A percentile compares a stretch with the other conserved stretches of the same genome.
Conservation (phyloP, 2,113 vertebrate species). For the Gorilla gorilla region DNA sequence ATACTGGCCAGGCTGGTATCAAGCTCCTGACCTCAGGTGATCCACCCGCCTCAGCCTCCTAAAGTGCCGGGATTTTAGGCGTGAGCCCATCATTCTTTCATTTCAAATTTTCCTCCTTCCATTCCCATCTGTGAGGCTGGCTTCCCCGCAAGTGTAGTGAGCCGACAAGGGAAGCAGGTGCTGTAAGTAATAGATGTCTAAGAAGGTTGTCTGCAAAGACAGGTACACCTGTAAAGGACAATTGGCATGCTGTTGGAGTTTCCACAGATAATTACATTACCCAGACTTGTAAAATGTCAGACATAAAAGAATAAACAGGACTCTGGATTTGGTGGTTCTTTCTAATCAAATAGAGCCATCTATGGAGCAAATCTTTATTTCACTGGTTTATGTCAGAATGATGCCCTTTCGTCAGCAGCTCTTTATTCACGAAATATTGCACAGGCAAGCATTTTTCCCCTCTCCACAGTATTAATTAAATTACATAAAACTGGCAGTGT, state of each 20-base stretch:
- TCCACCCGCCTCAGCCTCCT: too few relatives aligned
- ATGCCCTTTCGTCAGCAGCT: constrained; percentile 61
- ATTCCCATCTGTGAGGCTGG: neutral
- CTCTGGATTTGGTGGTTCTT: constrained; percentile 53
- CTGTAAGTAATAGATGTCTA: constrained; percentile 28
- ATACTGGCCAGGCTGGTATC: too few relatives aligned
- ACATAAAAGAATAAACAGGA: constrained; percentile 72
- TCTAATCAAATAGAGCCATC: constrained; percentile 64
- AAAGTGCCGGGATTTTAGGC: too few relatives aligned
- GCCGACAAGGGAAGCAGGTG: constrained; percentile 28
- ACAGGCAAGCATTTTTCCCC: constrained; percentile 57
- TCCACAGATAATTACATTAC: constrained; percentile 73
- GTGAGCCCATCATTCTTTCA: neutral
- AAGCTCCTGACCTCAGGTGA: too few relatives aligned
- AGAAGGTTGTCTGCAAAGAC: constrained; percentile 64
- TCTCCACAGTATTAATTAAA: constrained; percentile 71
- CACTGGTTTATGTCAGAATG: constrained; percentile 63
- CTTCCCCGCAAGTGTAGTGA: neutral
- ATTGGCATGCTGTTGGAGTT: constrained; percentile 50
- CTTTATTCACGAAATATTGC: constrained; percentile 57
- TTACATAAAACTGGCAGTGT: constrained; percentile 70
- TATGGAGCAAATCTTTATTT: constrained; percentile 42
- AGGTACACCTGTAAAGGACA: constrained; percentile 64
- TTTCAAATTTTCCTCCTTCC: neutral
- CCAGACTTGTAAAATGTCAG: constrained; percentile 70